Base-by-base conservation (phyloP, 2,113 vertebrate species). In the Indicator indicator region DNA sequence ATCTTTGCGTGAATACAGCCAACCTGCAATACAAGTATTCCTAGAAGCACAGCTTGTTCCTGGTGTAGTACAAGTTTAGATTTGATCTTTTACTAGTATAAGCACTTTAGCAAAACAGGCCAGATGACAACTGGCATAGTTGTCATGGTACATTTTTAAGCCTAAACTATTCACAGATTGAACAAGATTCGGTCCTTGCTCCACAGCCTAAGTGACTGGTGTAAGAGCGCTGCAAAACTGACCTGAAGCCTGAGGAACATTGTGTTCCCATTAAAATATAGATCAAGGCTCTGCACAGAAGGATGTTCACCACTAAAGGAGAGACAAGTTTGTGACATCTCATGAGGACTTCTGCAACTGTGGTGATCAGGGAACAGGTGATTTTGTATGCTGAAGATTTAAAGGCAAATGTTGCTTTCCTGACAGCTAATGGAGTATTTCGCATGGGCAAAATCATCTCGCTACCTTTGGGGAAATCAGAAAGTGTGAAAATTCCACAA, bases 81-180 rank as follows among this genome's bases (percentile, higher is more conserved):
- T 88, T 94, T 80, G 62, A 54, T 86, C 90, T 92, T 92, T 82
- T 75, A 72, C 67, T 92, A 78, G 30, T 55, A 84, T 93, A 96
- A 96, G 93, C 94, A 95, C 95, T 94, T 93, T 78, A 86, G 69
- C 77, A 88, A 86, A 85, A 86, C 23, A 44, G 79, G 62, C 54
- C 70, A 90, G 80, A 88, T 93, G 83, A 81, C 62, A 86, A 92
- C 44, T 88, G 73, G 77, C 69, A 74, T 44, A 10, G 73, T 81
- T 83, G 65, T 92, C 27, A 40, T 20, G 62, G 62, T 75, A 86
- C 88, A 74, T 58, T 64, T 92, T 78, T 74, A 77, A 75, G 76
- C 83, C 65, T 88, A 88, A 93, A 86, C 69, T 81, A 62, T 88
- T 95, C 91, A 74, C 14, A 19, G 62, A 83, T 48, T n/a, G 58